A percentile compares a stretch with the other conserved stretches of the same genome.
Conservation (phyloP, 1,140 invertebrate genomes). For the Cephus cinctus region DNA sequence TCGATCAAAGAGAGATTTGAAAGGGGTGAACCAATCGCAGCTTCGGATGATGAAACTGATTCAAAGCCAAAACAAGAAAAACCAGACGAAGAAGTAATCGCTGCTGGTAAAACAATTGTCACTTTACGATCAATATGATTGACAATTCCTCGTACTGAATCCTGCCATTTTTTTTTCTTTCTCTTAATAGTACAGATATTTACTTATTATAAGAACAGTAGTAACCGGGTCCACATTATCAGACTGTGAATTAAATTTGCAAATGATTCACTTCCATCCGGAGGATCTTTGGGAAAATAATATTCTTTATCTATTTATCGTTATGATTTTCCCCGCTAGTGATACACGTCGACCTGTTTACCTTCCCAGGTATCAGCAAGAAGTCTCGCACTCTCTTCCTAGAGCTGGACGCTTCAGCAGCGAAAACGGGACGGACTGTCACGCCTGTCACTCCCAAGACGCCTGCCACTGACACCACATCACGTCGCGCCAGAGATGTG, state of each 20-base stretch:
- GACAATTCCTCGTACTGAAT: too few species aligned
- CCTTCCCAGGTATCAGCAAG: constrained; percentile 73
- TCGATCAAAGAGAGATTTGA: constrained; percentile 82
- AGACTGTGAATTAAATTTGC: too few species aligned
- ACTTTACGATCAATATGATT: background rate
- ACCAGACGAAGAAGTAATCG: constrained; percentile 78
- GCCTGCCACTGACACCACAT: constrained; percentile 48
- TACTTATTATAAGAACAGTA: background rate
- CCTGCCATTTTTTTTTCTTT: background rate
- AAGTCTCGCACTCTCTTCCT: constrained; percentile 83
- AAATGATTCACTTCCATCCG: too few species aligned
- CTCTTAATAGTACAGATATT: background rate
- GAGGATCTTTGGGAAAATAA: too few species aligned
- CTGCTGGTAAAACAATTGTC: constrained; percentile 63
- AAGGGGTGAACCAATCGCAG: constrained; percentile 65
- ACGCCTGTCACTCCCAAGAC: constrained; percentile 52
- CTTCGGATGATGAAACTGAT: constrained; percentile 62
- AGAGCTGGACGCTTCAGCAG: constrained; percentile 74
- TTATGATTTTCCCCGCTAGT: too few species aligned
- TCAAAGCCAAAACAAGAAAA: constrained; percentile 59
- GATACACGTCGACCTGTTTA: constrained; percentile 11
- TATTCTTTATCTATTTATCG: too few species aligned
- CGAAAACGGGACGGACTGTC: constrained; percentile 52
- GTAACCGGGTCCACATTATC: too few species aligned
- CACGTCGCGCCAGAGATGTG: constrained; percentile 61